These are phyloP conservation scores for Coturnix japonica DNA, from an alignment of 2,113 vertebrate species.

Conservation along the genomic window DNA sequence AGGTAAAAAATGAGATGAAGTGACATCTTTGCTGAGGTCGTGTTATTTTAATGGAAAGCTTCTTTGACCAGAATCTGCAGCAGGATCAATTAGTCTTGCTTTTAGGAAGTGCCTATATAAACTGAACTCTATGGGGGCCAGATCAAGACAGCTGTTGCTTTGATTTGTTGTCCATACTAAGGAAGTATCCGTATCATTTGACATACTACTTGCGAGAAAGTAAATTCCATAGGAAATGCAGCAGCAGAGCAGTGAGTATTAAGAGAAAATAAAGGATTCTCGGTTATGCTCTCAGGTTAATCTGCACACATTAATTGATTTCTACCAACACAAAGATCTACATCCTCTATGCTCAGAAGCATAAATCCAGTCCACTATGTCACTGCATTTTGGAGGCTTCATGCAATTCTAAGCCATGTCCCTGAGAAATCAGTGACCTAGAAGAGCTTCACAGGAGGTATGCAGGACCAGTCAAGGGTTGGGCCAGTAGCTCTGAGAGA, in stretches of 20 bases:
- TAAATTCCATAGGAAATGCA: background rate
- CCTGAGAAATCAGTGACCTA: background rate
- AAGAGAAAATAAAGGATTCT: background rate
- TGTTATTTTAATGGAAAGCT: background rate
- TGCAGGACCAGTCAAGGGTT: background rate
- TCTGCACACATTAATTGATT: background rate
- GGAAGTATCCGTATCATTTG: background rate
- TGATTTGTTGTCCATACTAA: background rate
- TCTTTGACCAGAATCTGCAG: background rate
- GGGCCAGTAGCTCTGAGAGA: background rate
- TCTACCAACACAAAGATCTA: background rate
- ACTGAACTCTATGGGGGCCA: background rate
- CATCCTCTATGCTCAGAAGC: background rate
- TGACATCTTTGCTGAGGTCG: background rate
- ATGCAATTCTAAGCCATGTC: background rate
- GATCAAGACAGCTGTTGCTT: background rate
- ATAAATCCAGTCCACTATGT: background rate
- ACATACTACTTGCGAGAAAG: background rate
- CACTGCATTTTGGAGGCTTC: background rate
- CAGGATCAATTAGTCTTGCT: background rate
- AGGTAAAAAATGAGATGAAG: background rate
- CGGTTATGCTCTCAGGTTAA: background rate
- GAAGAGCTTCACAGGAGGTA: background rate
- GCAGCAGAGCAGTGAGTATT: background rate
- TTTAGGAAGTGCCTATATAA: background rate